Evolutionary conservation across 2,888 invertebrate genomes (phyloP), one percentile per base, ranked within the genome.

Genomic region (Volucella zonaria): DNA sequence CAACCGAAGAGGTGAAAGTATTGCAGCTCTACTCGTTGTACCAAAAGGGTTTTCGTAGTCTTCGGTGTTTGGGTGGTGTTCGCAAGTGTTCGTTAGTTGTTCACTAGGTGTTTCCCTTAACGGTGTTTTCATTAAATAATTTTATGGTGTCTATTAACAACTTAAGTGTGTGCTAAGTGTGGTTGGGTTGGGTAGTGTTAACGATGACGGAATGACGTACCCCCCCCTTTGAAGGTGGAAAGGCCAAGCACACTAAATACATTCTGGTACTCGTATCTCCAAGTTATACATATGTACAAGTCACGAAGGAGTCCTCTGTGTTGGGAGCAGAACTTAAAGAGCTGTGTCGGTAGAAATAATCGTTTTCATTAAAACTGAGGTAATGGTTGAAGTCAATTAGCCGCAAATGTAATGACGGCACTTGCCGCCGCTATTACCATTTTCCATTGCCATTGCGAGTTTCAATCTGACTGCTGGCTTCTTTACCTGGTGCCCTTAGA

Each of bases 131-230:
- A 77, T 85, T 85, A 70, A 85, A 85, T 73, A 85, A 85, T 81
- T 85, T 85, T 85, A 85, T 77, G 81, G 73, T 43, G 54, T 81
- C 85, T 85, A 85, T 85, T 85, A 85, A 77, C 81, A 73, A 73
- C 76, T 85, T 85, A 85, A 85, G 85, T 85, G 81, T 85, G 67
- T 76, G 56, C 71, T 85, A 81, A 81, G 85, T 81, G 81, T 54
- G 81, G 81, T 80, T 77, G 59, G 31, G 45, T 70, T 54, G 18
- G 15, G 3, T 9, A 23, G 47, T 14, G 61, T 45, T 14, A 23
- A 45, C 18, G 64, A 64, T 8, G 12, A 11, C 31, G 15, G 59
- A 9, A 31, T 31, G 31, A 6, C 31, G 31, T 18, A 1, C 1
- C 18, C 31, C 4, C 6, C 6, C 6, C 31, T 31, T 6, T 31